Evolutionary conservation across 2,888 invertebrate species (phyloP).

Genomic region (Plagodis dolabraria): DNA sequence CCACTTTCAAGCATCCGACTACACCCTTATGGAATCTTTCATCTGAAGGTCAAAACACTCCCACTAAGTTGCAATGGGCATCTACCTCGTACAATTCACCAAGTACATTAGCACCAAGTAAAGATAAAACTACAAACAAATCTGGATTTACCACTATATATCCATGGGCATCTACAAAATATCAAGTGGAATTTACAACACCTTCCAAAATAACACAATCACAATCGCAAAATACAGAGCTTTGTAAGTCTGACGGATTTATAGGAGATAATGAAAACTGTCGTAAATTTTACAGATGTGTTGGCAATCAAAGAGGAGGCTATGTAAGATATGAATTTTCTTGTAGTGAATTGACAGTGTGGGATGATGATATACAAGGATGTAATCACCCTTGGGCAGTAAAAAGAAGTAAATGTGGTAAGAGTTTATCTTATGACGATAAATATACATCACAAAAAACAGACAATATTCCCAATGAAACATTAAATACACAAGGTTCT

Average conservation of each 20-base stretch:
- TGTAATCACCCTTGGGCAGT: slow-evolving; percentile 90
- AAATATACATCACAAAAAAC: slow-evolving; percentile 14
- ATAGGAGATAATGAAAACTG: slow-evolving; percentile 89
- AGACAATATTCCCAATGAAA: slow-evolving; percentile 10
- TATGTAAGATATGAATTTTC: slow-evolving; percentile 89
- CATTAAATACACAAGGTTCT: slow-evolving; percentile 24
- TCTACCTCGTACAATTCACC: slow-evolving; percentile 8
- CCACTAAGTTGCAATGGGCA: slow-evolving; percentile 13
- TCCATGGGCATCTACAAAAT: slow-evolving; percentile 28
- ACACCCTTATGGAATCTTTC: slow-evolving; percentile 8
- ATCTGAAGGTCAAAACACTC: slow-evolving; percentile 19
- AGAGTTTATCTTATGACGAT: slow-evolving; percentile 41
- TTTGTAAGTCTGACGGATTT: slow-evolving; percentile 89
- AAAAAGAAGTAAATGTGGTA: slow-evolving; percentile 68
- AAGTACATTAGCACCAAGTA: slow-evolving; percentile 6
- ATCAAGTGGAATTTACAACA: slow-evolving; percentile 21
- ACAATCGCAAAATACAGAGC: slow-evolving; percentile 42
- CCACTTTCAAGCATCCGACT: slow-evolving; percentile 18
- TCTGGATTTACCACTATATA: slow-evolving; percentile 26
- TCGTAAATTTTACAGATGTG: slow-evolving; percentile 92
- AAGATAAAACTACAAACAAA: slow-evolving; percentile 10
- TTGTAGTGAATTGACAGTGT: slow-evolving; percentile 91
- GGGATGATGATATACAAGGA: slow-evolving; percentile 89
- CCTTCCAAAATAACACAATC: slow-evolving; percentile 22
- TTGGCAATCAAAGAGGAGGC: slow-evolving; percentile 85